Base-by-base conservation (phyloP, 2,888 invertebrate species). In the Eupithecia subumbrata region DNA sequence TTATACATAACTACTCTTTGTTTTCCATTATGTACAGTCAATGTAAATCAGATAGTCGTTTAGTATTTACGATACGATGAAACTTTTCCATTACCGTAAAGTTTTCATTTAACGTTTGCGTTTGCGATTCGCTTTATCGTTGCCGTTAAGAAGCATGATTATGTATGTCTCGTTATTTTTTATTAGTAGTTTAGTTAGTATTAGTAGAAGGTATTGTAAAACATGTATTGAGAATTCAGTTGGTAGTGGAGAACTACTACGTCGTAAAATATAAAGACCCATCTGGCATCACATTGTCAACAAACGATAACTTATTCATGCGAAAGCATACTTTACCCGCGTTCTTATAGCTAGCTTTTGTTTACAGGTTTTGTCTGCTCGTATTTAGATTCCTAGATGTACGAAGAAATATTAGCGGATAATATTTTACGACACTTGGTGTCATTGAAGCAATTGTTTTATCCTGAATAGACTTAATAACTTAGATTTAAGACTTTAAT, bases 1-100 rank as follows among this genome's bases (percentile, higher is more conserved):
- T 72, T 81, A 76, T 72, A 72, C 68, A 68, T 68, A 68, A 68
- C 68, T 73, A 64, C 74, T 79, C 78, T 79, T 79, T 80, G 78
- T 78, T 74, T 78, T 71, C 67, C 67, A 75, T 73, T 77, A 77
- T 64, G 68, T 69, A 76, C 74, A 71, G 56, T 76, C 66, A 71
- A 66, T 72, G 71, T 72, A 74, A 60, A 63, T 34, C 22, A 68
- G 66, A 66, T 40, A 22, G 14, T 68, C 68, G 25, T 68, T 68
- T 68, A 68, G 40, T 68, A 12, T 67, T 69, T 69, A 69, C 69
- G 69, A 69, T 48, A 69, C 69, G 69, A 69, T 18, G 4, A 30
- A 43, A 43, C 12, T 43, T 43, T 45, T 43, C 43, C 68, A 67
- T 37, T 67, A 68, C 22, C 68, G 68, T 68, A 68, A 67, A 67